These are phyloP conservation scores for Platanista minor DNA, from an alignment of 2,113 vertebrate species.

Conservation along the genomic window DNA sequence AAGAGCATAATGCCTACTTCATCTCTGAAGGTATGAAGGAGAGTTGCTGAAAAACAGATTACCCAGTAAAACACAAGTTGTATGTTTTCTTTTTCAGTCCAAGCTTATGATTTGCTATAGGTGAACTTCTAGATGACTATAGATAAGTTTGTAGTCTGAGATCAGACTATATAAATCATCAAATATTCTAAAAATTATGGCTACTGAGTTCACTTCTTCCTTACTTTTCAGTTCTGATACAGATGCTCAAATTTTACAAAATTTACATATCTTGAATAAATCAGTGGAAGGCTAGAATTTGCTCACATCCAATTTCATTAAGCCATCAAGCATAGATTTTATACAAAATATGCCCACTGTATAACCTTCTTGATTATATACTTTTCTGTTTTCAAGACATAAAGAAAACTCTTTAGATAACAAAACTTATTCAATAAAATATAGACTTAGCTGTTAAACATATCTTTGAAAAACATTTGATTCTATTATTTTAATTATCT, in stretches of 20 bases:
- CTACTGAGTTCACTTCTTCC: rapidly evolving
- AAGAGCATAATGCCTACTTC: neutral
- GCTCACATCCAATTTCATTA: neutral
- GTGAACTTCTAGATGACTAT: neutral
- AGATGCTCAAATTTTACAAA: neutral
- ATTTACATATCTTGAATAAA: neutral
- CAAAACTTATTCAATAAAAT: neutral
- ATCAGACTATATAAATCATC: neutral
- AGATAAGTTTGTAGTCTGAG: no score
- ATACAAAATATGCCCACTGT: neutral
- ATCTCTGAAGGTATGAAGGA: neutral
- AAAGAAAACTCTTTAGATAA: neutral
- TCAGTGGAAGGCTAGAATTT: neutral
- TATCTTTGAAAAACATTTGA: neutral
- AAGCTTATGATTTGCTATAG: neutral
- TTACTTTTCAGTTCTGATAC: neutral
- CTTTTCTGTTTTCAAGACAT: neutral
- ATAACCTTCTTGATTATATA: neutral
- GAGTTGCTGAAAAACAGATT: neutral
- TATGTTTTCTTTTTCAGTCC: neutral
- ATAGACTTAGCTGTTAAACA: neutral
- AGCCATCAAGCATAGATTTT: neutral
- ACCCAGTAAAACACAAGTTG: neutral
- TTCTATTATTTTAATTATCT: neutral
- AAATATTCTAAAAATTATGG: neutral